Evolutionary conservation across 2,888 invertebrate genomes (phyloP).

Genomic region (Busseola fusca): DNA sequence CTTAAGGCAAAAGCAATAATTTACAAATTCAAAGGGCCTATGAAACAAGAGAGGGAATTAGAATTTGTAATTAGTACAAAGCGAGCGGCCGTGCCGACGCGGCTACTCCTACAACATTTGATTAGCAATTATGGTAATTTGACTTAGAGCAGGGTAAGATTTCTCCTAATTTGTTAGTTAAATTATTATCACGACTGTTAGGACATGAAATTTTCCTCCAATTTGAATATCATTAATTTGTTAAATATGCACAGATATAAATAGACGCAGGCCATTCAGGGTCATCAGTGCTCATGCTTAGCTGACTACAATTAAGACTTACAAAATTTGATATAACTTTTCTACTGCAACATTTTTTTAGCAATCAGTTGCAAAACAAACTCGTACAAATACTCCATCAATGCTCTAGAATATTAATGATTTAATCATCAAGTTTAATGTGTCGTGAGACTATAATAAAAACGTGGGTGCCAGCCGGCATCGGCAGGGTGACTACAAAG

Average conservation of each 20-base stretch:
- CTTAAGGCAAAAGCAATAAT: slow-evolving; percentile 81
- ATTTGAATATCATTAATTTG: slow-evolving; percentile 64
- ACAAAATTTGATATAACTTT: not conserved
- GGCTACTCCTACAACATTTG: slow-evolving; percentile 87
- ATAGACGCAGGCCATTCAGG: slow-evolving; percentile 20
- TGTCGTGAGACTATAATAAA: slow-evolving; percentile 65
- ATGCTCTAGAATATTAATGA: slow-evolving; percentile 70
- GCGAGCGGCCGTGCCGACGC: slow-evolving; percentile 76
- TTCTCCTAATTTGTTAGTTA: slow-evolving; percentile 88
- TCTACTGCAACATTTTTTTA: not conserved
- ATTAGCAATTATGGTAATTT: slow-evolving; percentile 89
- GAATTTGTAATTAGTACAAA: slow-evolving; percentile 88
- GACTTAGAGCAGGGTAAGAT: slow-evolving; percentile 88
- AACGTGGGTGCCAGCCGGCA: slow-evolving; percentile 36
- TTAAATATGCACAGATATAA: slow-evolving; percentile 30
- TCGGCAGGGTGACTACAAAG: slow-evolving; percentile 44
- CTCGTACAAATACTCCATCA: slow-evolving; percentile 58
- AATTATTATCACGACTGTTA: slow-evolving; percentile 82
- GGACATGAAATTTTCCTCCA: slow-evolving; percentile 69
- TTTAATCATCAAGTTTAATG: slow-evolving; percentile 79
- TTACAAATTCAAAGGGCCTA: slow-evolving; percentile 88
- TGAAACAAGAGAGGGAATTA: slow-evolving; percentile 88
- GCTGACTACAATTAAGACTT: not conserved
- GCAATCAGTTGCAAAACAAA: slow-evolving; percentile 52
- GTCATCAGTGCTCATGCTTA: not conserved